Conservation (phyloP, 2,888 invertebrate species). For the Rhamphomyia laevipes region DNA sequence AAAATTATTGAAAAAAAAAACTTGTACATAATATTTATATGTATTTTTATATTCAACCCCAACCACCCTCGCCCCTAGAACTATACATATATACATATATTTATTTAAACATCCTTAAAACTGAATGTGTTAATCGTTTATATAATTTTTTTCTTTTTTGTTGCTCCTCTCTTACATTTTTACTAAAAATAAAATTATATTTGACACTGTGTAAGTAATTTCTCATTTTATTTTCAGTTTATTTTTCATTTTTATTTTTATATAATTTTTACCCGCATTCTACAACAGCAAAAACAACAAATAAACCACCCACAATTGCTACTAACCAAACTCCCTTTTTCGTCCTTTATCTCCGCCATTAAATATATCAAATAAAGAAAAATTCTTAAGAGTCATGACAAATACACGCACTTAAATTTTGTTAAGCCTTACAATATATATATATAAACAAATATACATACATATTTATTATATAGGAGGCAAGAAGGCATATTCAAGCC, state of each 20-base stretch:
- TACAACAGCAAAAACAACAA: not conserved
- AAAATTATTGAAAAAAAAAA: too few species aligned
- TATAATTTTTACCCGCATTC: not conserved
- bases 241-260: not conserved
- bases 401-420: not conserved
- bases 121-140: slow-evolving; percentile 1
- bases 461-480: not conserved
- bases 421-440: not conserved
- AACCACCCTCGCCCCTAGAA: too few species aligned
- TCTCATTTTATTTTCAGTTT: too few species aligned
- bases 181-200: too few species aligned
- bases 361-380: too few species aligned
- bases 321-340: too few species aligned
- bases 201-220: too few species aligned
- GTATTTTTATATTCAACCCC: too few species aligned
- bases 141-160: not conserved
- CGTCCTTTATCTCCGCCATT: too few species aligned
- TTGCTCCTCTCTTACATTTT: not conserved
- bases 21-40: too few species aligned
- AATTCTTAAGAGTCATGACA: not conserved
- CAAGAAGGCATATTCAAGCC: not conserved
- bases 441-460: not conserved
- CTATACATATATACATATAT: too few species aligned
- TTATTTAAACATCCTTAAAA: not conserved
- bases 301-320: too few species aligned